These are phyloP conservation scores for Cephus pygmeus DNA, from an alignment of 2,888 invertebrate species.

Conservation along the genomic window DNA sequence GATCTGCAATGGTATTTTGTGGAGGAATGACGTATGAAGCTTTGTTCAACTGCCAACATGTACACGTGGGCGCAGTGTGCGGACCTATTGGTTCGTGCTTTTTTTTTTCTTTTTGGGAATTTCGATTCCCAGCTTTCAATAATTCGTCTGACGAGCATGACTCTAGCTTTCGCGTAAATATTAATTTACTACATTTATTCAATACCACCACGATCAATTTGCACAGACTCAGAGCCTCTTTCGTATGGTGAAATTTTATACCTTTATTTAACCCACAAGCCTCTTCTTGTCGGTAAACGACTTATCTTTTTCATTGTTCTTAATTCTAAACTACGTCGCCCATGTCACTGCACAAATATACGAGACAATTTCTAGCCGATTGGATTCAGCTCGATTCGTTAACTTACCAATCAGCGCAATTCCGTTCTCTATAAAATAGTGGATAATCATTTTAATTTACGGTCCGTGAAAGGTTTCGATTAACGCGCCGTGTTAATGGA, in stretches of 20 bases:
- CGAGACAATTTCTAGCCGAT: not conserved
- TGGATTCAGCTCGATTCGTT: not conserved
- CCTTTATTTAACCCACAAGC: too few relatives aligned
- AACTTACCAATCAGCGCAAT: not conserved
- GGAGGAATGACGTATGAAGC: not conserved
- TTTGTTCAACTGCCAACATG: not conserved
- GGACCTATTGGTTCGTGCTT: too few relatives aligned
- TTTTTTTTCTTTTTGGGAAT: not conserved
- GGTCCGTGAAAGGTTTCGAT: constrained; percentile 9
- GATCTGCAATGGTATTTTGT: too few relatives aligned
- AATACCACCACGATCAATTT: too few relatives aligned
- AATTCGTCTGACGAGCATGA: not conserved
- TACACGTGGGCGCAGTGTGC: not conserved
- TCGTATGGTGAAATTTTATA: not conserved
- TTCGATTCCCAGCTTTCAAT: not conserved
- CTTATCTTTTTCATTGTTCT: not conserved
- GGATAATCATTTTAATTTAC: constrained; percentile 15
- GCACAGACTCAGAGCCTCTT: not conserved
- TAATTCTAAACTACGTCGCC: not conserved
- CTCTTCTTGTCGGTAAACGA: not conserved
- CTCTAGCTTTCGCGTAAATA: not conserved
- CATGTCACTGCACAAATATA: not conserved
- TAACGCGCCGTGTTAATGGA: constrained; percentile 13
- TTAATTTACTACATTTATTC: not conserved
- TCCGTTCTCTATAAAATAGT: constrained; percentile 1